Evolutionary conservation across 2,797 vertebrate genomes (phyloP).

Genomic region (Platalea minor): DNA sequence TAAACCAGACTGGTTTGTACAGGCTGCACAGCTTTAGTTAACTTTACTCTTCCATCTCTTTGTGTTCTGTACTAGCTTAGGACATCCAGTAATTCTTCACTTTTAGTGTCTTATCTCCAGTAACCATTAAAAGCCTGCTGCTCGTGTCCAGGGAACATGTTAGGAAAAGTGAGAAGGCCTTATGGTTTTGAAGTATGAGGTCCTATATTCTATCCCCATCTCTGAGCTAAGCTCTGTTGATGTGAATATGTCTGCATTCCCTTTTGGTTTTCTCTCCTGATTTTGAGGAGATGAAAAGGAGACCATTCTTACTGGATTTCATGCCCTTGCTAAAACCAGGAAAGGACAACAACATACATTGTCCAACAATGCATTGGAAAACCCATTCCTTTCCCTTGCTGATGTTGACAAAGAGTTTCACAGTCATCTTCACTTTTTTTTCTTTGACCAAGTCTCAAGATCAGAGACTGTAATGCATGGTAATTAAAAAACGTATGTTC

Average conservation of each 20-base stretch:
- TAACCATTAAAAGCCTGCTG: not conserved
- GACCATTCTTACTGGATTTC: not conserved
- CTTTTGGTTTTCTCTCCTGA: not conserved
- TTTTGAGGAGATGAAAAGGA: not conserved
- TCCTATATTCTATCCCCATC: not conserved
- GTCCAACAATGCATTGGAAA: not conserved
- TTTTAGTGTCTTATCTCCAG: not conserved
- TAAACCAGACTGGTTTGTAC: not conserved
- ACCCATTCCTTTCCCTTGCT: not conserved
- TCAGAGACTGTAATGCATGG: not conserved
- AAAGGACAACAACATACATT: not conserved
- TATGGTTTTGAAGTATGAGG: not conserved
- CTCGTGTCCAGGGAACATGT: not conserved
- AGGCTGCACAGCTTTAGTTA: not conserved
- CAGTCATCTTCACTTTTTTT: not conserved
- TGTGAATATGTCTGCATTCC: not conserved
- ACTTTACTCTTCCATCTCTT: not conserved
- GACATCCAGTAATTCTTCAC: not conserved
- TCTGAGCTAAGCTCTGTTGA: not conserved
- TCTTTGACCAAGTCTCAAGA: not conserved
- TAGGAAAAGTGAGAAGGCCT: not conserved
- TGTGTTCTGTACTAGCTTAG: not conserved
- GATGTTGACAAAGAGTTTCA: not conserved
- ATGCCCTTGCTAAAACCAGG: not conserved
- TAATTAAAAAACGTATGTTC: not conserved